phyloP scores from a whole-genome alignment of 2,113 vertebrate genomes.

The Thunnus maccoyii region DNA sequence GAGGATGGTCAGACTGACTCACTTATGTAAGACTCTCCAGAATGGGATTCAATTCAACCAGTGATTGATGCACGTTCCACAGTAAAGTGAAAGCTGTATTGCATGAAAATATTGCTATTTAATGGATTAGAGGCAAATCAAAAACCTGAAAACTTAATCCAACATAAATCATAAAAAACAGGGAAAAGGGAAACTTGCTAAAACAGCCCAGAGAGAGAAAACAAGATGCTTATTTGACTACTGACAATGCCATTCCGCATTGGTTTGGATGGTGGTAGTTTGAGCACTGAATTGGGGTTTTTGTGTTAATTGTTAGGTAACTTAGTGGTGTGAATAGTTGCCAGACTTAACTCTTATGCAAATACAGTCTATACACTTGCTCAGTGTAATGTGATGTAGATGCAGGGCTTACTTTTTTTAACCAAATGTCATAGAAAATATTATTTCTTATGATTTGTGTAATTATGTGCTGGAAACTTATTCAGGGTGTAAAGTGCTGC shows the following conservation, averaged over 20 bases:
- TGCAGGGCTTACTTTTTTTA: constrained; percentile 50
- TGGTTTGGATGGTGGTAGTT: constrained; percentile 66
- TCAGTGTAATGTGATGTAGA: constrained; percentile 44
- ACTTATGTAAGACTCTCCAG: constrained; percentile 56
- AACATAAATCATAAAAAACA: constrained; percentile 37
- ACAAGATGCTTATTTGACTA: constrained; percentile 69
- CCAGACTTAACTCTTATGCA: constrained; percentile 62
- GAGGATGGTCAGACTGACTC: constrained; percentile 61
- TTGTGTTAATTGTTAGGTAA: constrained; percentile 76
- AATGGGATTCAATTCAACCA: constrained; percentile 53
- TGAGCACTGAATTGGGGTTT: constrained; percentile 66
- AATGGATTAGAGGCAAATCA: constrained; percentile 62
- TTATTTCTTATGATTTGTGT: constrained; percentile 62
- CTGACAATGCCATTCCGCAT: constrained; percentile 55
- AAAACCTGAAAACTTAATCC: constrained; percentile 54
- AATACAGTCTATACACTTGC: constrained; percentile 45
- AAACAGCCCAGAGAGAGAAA: constrained; percentile 48
- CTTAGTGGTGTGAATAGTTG: constrained; percentile 53
- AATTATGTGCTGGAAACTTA: constrained; percentile 54
- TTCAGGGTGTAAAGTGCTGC: constrained; percentile 43
- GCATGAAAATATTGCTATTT: constrained; percentile 45
- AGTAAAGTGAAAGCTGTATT: constrained; percentile 47
- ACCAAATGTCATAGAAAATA: constrained; percentile 67
- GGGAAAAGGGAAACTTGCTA: neutral
- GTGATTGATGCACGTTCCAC: constrained; percentile 65